A percentile compares a stretch with the other conserved stretches of the same genome.
phyloP scores from a whole-genome alignment of 1,140 invertebrate genomes.

The Hyles vespertilio region DNA sequence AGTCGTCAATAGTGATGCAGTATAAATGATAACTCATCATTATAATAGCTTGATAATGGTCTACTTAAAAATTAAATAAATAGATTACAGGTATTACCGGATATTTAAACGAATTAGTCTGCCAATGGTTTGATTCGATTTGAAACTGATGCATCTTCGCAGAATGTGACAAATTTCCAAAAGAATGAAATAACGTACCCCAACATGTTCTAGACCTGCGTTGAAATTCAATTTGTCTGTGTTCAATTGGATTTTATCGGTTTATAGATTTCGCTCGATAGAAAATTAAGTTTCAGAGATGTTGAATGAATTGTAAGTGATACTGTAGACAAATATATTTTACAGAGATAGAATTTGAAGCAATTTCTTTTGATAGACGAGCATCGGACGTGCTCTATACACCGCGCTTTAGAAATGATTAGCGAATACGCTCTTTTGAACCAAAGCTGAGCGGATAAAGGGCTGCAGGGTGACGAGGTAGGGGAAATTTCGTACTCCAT shows the following conservation, averaged over 20 bases:
- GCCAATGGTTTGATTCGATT: too few relatives aligned
- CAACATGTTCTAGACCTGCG: too few relatives aligned
- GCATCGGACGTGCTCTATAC: not conserved
- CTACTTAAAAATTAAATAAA: too few relatives aligned
- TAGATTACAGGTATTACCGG: too few relatives aligned
- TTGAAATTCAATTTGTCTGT: not conserved
- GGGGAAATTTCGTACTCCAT: conserved; percentile 35
- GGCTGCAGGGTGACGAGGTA: conserved; percentile 21
- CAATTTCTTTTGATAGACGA: too few relatives aligned
- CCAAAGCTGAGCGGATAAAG: conserved; percentile 18
- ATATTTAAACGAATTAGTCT: too few relatives aligned
- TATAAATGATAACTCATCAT: not conserved
- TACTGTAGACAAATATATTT: not conserved
- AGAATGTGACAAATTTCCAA: too few relatives aligned
- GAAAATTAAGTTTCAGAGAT: conserved; percentile 2
- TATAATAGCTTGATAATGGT: too few relatives aligned
- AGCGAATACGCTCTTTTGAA: conserved; percentile 18
- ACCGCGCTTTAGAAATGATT: not conserved
- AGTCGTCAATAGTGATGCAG: conserved; percentile 1
- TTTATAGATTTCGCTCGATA: not conserved
- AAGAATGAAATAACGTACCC: too few relatives aligned
- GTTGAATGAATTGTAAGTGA: not conserved
- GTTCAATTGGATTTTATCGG: not conserved
- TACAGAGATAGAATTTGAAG: not conserved
- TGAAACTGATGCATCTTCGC: too few relatives aligned